Base-by-base conservation (phyloP, 2,888 invertebrate genomes). In the Thereva unica region DNA sequence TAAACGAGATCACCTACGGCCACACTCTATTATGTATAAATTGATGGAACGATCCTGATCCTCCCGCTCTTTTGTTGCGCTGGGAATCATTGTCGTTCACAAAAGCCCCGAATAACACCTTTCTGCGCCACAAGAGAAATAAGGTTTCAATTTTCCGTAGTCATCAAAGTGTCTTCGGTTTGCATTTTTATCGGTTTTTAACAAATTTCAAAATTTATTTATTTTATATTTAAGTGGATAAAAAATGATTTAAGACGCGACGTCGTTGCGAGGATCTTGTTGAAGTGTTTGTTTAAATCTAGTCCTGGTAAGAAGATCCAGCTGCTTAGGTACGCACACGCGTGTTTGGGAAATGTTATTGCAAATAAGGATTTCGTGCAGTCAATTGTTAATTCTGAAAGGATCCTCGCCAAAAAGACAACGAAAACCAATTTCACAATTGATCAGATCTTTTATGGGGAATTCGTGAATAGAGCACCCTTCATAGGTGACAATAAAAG, bases 1-100 rank as follows among this genome's bases (percentile, higher is more conserved):
- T 63, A 57, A 67, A 67, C 35, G 57, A 50, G 64, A 66, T 57
- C 64, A 52, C 64, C 67, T 64, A 64, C 67, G 57, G 67, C n/a
- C 54, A 35, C 23, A 5, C 2, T 23, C 34, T 4, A 44, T 53
- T 64, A 42, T 53, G 7, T 12, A 12, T 50, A 53, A 10, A 12
- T 53, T 41, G 53, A 64, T 40, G 10, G 23, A n/a, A 9, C 9
- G 8, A 8, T 7, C 8, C 7, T 42, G 8, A 41, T 35, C 44
- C 42, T 53, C 37, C 64, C 44, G 53, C 9, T 64, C 42, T 64
- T 53, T 53, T 64, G 52, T 64, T 23, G 34, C 10, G 44, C 42
- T 42, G 35, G n/a, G 53, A 49, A 49, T 34, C 23, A 10, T 7
- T 42, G 23, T 41, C 7, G 23, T 8, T 5, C 3, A 54, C 7